Base-by-base conservation (phyloP, 2,113 vertebrate genomes). In the Notarius quadriscutis region DNA sequence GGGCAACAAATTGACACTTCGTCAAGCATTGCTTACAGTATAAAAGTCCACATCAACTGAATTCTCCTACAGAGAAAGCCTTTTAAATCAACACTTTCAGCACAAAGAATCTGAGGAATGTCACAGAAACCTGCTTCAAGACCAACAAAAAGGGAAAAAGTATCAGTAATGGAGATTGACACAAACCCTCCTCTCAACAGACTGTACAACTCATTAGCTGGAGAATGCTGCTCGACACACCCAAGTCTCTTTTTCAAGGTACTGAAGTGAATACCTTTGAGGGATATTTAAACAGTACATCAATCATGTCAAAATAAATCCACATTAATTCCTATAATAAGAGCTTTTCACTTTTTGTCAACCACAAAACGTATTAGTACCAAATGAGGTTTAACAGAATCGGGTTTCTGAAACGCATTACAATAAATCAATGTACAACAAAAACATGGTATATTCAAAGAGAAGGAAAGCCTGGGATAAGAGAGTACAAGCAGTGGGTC, bases 31-130 rank as follows among this genome's bases (percentile, higher is more conserved):
- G 83, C 85, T 89, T 85, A 83, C 34, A 55, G 55, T 10, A 86
- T 74, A 90, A 41, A 90, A 88, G 87, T 87, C 51, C 67, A 88
- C 6, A 9, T 80, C 62, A 62, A 90, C 69, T 51, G 18, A 86
- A 86, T 84, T 1, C n/a, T 77, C 10, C 75, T 51, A 57, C 8
- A 81, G 9, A 10, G 15, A 75, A 57, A 58, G 30, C 7, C n/a
- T 79, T 55, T 50, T 30, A 30, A 48, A 69, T 78, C 27, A 8
- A 87, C 48, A 78, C 34, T 20, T 18, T 55, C 1, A 79, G 27
- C 53, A 41, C 22, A 50, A 7, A 22, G 22, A 27, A 34, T 63
- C 22, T 74, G 48, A 65, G 18, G 25, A 82, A 50, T 27, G 8
- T 4, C n/a, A 48, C 0, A 62, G 18, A 7, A 20, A 50, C 8